These are phyloP conservation scores for Rhinoptilus africanus DNA, from an alignment of 2,113 vertebrate genomes.

Conservation along the genomic window DNA sequence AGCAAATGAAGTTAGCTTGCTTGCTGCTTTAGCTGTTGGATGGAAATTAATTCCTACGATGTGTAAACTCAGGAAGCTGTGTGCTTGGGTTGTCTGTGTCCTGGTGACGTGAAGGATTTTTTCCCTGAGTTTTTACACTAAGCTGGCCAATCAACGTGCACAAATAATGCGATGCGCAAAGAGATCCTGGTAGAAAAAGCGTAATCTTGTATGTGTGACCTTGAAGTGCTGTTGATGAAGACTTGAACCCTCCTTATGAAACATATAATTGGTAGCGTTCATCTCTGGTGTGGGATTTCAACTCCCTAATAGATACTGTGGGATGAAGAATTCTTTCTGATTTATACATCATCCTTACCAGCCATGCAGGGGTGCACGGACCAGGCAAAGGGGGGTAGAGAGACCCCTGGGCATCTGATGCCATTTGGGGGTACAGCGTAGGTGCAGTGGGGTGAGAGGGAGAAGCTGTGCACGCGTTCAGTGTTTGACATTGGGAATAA, in stretches of 20 bases:
- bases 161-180: neutral
- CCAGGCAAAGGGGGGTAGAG: neutral
- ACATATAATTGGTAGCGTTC: neutral
- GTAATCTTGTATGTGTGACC: neutral
- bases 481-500: neutral
- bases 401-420: neutral
- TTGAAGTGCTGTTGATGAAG: neutral
- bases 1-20: neutral
- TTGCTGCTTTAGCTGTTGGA: neutral
- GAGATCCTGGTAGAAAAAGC: neutral
- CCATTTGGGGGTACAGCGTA: neutral
- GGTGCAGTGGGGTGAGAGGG: neutral
- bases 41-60: neutral
- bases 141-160: neutral
- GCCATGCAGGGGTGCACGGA: neutral
- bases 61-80: neutral
- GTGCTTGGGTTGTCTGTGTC: neutral
- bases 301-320: neutral
- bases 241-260: neutral
- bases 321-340: neutral
- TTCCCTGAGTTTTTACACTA: neutral
- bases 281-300: neutral
- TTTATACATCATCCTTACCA: neutral
- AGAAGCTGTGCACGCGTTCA: accelerated
- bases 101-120: neutral